Conservation (phyloP, 1,140 invertebrate species). For the Orchesella cincta region DNA sequence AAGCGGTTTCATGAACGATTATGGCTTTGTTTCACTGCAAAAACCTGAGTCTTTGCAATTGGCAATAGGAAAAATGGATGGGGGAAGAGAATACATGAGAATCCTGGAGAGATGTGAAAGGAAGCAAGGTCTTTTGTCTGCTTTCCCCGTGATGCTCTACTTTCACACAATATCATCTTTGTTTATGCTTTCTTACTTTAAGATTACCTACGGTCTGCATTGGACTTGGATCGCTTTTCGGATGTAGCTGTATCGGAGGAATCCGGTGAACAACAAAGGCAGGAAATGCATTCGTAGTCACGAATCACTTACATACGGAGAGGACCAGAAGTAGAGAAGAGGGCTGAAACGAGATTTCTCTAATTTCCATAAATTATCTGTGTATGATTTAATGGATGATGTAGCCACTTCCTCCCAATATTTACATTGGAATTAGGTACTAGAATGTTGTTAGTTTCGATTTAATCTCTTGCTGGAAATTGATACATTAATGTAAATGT, state of each 20-base stretch:
- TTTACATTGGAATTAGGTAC: background rate
- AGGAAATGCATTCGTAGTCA: too few species aligned
- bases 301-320: background rate
- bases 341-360: background rate
- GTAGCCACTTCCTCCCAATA: background rate
- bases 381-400: conserved; percentile 8
- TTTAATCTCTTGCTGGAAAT: background rate
- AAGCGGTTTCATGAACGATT: background rate
- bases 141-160: background rate
- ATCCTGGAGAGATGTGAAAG: background rate
- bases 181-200: background rate
- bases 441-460: conserved; percentile 1
- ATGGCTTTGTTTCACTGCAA: background rate
- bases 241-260: too few species aligned
- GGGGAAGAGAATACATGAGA: background rate
- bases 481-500: background rate
- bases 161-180: conserved; percentile 1
- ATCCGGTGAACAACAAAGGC: background rate
- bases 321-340: background rate
- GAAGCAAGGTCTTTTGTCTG: background rate
- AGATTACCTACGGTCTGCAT: background rate
- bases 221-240: background rate
- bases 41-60: background rate
- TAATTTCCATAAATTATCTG: background rate
- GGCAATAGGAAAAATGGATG: background rate